Percentiles rank a stretch among this genome's conserved stretches.
Conservation (phyloP, 2,113 vertebrate species). For the Calidris pugnax region DNA sequence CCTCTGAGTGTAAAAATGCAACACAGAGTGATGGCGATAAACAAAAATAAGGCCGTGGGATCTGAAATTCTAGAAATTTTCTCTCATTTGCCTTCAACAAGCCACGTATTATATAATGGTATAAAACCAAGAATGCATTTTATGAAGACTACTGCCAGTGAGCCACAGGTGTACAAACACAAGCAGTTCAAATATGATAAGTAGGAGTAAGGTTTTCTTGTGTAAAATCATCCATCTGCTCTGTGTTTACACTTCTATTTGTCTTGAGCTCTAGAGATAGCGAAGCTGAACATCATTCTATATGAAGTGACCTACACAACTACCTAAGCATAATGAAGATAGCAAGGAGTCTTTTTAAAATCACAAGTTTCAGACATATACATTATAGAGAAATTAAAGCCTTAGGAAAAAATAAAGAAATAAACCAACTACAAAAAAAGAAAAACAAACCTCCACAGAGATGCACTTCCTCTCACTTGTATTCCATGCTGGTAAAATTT, state of each 20-base stretch:
- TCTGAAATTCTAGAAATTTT: neutral
- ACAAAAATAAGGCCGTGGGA: neutral
- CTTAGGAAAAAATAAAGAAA: neutral
- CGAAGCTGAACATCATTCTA: neutral
- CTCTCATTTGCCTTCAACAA: neutral
- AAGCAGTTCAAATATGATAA: slow-evolving; percentile 10
- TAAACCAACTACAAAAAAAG: neutral
- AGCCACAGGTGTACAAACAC: slow-evolving; percentile 45
- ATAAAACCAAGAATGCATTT: neutral
- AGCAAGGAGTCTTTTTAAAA: neutral
- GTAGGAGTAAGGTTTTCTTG: neutral
- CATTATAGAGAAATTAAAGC: neutral
- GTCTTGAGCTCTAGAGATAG: slow-evolving; percentile 12
- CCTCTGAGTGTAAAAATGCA: neutral
- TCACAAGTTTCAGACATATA: neutral
- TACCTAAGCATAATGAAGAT: neutral
- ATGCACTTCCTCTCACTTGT: neutral
- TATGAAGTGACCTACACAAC: neutral
- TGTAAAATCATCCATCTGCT: slow-evolving; percentile 41
- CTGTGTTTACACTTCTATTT: slow-evolving; percentile 30
- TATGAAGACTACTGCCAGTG: neutral
- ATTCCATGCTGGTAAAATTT: neutral
- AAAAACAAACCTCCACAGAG: neutral
- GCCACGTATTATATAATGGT: neutral
- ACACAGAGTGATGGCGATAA: neutral